These are phyloP conservation scores for Pelvicachromis taeniatus DNA, from an alignment of 2,113 vertebrate genomes.

Conservation along the genomic window DNA sequence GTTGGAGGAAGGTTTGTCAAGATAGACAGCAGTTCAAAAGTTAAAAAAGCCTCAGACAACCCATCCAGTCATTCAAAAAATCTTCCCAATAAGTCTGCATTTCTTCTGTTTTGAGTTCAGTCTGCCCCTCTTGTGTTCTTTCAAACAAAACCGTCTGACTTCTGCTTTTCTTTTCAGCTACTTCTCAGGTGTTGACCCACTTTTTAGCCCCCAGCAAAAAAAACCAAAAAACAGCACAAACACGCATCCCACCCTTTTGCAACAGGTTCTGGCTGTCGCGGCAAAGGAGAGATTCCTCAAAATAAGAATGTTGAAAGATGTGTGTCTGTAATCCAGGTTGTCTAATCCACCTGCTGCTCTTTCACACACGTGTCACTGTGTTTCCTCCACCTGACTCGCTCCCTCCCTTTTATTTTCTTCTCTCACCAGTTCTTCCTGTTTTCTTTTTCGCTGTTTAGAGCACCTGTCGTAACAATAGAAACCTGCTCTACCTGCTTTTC, in stretches of 20 bases:
- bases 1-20: not conserved
- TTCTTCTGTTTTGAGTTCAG: not conserved
- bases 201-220: slow-evolving; percentile 8
- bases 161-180: slow-evolving; percentile 25
- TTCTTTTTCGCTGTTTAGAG: not conserved
- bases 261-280: not conserved
- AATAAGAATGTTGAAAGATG: not conserved
- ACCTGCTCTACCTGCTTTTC: slow-evolving; percentile 60
- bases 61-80: not conserved
- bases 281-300: not conserved
- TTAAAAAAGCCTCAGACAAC: not conserved
- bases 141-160: slow-evolving; percentile 22
- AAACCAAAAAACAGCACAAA: not conserved
- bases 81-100: not conserved
- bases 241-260: not conserved
- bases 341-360: slow-evolving; percentile 16
- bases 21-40: not conserved
- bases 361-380: not conserved
- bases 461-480: slow-evolving; percentile 60
- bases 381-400: not conserved
- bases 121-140: not conserved
- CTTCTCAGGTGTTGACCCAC: slow-evolving; percentile 51
- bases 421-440: slow-evolving; percentile 23
- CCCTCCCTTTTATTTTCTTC: not conserved
- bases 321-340: not conserved